These are phyloP conservation scores for Tauraco erythrolophus DNA, from an alignment of 2,113 vertebrate genomes.

Conservation along the genomic window DNA sequence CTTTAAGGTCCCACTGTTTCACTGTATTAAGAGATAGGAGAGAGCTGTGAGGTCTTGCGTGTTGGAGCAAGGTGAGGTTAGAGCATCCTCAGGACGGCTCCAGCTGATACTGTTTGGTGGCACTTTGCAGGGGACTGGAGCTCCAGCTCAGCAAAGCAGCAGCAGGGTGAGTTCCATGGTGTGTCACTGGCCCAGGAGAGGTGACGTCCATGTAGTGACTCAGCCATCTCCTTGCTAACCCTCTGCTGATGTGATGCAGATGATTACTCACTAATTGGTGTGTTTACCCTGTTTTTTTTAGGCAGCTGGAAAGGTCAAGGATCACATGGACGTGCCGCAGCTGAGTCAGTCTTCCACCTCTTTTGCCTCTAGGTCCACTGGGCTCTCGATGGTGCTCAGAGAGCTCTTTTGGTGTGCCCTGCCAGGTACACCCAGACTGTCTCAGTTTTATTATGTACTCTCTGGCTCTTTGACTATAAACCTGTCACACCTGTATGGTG, in stretches of 20 bases:
- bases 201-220: not conserved
- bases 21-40: not conserved
- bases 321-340: not conserved
- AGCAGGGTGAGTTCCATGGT: not conserved
- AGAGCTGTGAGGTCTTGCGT: not conserved
- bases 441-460: not conserved
- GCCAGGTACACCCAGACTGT: not conserved
- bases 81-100: not conserved
- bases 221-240: not conserved
- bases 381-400: not conserved
- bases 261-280: slow-evolving; percentile 44
- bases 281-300: not conserved
- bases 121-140: not conserved
- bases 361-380: not conserved
- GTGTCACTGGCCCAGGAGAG: not conserved
- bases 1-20: not conserved
- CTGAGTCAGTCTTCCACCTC: not conserved
- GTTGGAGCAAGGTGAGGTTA: not conserved
- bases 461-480: not conserved
- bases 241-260: not conserved
- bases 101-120: not conserved
- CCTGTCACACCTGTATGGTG: not conserved
- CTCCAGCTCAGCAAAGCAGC: not conserved
- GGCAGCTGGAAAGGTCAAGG: slow-evolving; percentile 9
- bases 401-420: not conserved